Conservation (phyloP, 2,113 vertebrate genomes). For the Saguinus midas region DNA sequence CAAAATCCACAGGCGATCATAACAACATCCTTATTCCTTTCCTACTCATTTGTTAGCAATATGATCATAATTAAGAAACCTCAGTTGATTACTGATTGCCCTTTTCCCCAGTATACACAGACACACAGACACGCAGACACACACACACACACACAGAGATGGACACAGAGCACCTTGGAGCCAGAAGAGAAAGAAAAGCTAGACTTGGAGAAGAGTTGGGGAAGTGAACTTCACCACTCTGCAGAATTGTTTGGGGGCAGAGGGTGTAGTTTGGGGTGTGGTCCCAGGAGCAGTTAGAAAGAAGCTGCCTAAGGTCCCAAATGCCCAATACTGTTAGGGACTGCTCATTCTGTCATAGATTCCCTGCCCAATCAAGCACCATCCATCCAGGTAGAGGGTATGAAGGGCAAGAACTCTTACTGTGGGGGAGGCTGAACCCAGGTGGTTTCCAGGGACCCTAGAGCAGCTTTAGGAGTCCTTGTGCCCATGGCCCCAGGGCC, state of each 20-base stretch:
- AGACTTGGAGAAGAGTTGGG: constrained; percentile 17
- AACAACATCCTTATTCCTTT: background rate
- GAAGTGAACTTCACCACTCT: background rate
- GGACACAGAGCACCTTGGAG: constrained; percentile 76
- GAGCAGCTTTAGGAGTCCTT: constrained; percentile 1
- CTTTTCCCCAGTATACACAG: constrained; percentile 50
- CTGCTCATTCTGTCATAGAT: background rate
- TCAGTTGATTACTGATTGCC: constrained; percentile 42
- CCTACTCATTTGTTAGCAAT: background rate
- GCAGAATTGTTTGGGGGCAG: constrained; percentile 16
- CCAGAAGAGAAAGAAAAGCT: constrained; percentile 63
- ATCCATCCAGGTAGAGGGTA: background rate
- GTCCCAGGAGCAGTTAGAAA: constrained; percentile 18
- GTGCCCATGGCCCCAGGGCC: background rate
- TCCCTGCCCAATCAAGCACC: background rate
- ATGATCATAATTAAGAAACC: background rate
- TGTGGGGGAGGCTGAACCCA: background rate
- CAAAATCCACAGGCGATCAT: background rate
- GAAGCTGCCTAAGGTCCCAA: background rate
- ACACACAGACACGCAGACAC: background rate
- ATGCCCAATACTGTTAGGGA: background rate
- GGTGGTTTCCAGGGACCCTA: background rate
- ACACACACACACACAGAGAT: background rate
- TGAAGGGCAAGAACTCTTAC: background rate
- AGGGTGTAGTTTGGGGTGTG: background rate